These are phyloP conservation scores for Lamellibrachia luymesi DNA, from an alignment of 1,140 invertebrate genomes.

Conservation along the genomic window DNA sequence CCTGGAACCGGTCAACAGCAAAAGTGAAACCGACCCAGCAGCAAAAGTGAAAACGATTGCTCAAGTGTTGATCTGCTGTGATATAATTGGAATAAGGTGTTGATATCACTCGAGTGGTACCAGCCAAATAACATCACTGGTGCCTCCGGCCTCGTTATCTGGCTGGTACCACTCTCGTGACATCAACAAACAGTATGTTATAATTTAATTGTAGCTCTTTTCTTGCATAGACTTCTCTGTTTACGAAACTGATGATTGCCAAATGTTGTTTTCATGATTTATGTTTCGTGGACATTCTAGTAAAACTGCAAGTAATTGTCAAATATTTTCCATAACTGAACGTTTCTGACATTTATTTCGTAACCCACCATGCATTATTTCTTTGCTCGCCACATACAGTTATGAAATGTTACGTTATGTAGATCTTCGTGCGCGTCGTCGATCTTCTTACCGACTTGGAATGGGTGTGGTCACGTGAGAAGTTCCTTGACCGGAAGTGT, in stretches of 20 bases:
- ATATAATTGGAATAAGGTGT: too few species aligned
- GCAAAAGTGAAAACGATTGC: too few species aligned
- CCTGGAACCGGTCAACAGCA: too few species aligned
- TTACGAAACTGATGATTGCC: neutral
- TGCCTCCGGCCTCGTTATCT: too few species aligned
- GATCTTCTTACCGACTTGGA: constrained; percentile 59
- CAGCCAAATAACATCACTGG: too few species aligned
- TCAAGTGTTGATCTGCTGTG: too few species aligned
- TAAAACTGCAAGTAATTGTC: neutral
- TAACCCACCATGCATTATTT: neutral
- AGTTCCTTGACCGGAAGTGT: constrained; percentile 61
- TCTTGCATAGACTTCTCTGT: neutral
- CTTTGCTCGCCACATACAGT: neutral
- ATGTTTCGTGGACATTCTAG: neutral
- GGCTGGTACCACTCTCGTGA: too few species aligned
- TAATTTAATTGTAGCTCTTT: too few species aligned
- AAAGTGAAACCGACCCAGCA: too few species aligned
- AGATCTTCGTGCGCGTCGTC: constrained; percentile 58
- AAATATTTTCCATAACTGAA: neutral
- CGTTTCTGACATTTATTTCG: neutral
- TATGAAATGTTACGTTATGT: neutral
- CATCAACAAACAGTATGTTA: too few species aligned
- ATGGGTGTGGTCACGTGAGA: constrained; percentile 61
- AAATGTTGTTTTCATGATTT: neutral
- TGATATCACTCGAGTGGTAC: too few species aligned